A percentile compares a stretch with the other conserved stretches of the same genome.
These are phyloP conservation scores for Caligus rogercresseyi DNA, from an alignment of 1,140 invertebrate genomes.

Conservation along the genomic window DNA sequence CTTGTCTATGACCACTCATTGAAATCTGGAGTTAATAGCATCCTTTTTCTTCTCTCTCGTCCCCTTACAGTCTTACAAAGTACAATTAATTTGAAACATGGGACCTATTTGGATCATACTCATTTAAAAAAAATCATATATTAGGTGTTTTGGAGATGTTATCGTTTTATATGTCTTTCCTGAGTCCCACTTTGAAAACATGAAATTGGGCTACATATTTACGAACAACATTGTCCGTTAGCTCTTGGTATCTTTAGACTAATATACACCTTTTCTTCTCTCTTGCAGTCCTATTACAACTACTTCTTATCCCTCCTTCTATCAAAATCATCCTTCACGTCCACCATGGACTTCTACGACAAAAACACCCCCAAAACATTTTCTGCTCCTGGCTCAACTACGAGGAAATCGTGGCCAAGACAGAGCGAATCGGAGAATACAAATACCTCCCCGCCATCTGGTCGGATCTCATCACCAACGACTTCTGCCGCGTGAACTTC, in stretches of 20 bases:
- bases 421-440: neutral
- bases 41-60: too few relatives aligned
- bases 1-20: too few relatives aligned
- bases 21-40: too few relatives aligned
- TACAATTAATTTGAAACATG: too few relatives aligned
- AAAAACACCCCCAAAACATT: neutral
- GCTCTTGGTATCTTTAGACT: neutral
- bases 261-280: neutral
- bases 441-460: conserved; percentile 3
- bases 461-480: neutral
- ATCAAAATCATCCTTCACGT: neutral
- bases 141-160: too few relatives aligned
- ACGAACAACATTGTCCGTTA: too few relatives aligned
- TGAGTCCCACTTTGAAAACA: too few relatives aligned
- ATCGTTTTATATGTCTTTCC: too few relatives aligned
- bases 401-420: neutral
- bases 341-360: neutral
- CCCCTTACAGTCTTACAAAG: too few relatives aligned
- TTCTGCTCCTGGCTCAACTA: conserved; percentile 3
- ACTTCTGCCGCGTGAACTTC: neutral
- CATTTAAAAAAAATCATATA: too few relatives aligned
- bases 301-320: neutral
- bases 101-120: too few relatives aligned
- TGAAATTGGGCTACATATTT: too few relatives aligned
- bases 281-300: neutral